Evolutionary conservation across 1,140 invertebrate genomes (phyloP).

Genomic region (Phymorhynchus buccinoides): DNA sequence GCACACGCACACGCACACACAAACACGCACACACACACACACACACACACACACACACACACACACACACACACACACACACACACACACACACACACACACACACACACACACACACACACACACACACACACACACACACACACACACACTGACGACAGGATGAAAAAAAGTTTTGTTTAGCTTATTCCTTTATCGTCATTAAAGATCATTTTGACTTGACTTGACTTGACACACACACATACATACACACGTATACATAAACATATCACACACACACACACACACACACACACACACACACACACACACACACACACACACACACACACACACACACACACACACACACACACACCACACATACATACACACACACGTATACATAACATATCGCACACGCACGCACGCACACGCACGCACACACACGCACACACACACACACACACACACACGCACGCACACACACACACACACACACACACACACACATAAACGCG

Average conservation of each 20-base stretch:
- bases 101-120: neutral
- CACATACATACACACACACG: neutral
- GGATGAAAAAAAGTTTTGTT: no score
- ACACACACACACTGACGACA: neutral
- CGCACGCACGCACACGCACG: neutral
- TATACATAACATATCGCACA: neutral
- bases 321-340: conserved; percentile 18
- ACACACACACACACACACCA: conserved; percentile 12
- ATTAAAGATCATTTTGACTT: no score
- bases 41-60: neutral
- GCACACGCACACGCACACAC: conserved; percentile 20
- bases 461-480: neutral
- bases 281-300: no score
- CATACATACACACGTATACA: neutral
- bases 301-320: neutral
- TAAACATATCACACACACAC: neutral
- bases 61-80: conserved; percentile 23
- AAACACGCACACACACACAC: conserved; percentile 9
- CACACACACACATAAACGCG: neutral
- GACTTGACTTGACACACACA: neutral
- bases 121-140: neutral
- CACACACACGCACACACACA: neutral
- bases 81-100: conserved; percentile 18
- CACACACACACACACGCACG: neutral
- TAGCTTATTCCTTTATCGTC: no score